Base-by-base conservation (phyloP, 2,113 vertebrate genomes). In the Pimephales promelas region DNA sequence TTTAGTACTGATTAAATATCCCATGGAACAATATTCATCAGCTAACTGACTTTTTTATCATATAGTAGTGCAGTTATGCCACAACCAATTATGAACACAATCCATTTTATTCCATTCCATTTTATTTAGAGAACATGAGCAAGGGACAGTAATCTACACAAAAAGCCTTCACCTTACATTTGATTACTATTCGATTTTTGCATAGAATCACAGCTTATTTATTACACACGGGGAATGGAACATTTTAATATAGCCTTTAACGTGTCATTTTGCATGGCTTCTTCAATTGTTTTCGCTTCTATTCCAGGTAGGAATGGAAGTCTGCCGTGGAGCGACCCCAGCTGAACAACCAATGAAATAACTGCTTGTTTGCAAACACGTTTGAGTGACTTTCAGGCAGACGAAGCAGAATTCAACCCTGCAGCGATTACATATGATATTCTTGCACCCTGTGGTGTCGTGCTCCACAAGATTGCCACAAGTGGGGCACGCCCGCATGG, bases 391-490 rank as follows among this genome's bases (percentile, higher is more conserved):
- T 83, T 94, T 93, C 84, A 95, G 88, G 22, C 94, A 95, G 78
- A 92, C 88, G 11, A 95, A 95, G 88, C 94, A 94, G 88, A 95
- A 95, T 91, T 94, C 93, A 2, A 90, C 26, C 79, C 88, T 87
- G 57, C 94, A 95, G 72, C 93, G 91, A 20, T 86, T 86, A 64
- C 94, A 95, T 80, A 89, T 86, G 87, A 95, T 79, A 86, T 94
- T 94, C 87, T 95, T 95, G 57, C 93, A 94, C 68, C 93, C 93
- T 0, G 81, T 90, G 47, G 74, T 76, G 83, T 94, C 90, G 40
- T 95, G 94, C 86, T 94, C 91, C 83, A 91, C 88, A 26, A 47
- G 87, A 20, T 85, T 62, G 18, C 93, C 93, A 14, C 94, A 95
- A 28, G 93, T 95, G 66, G 93, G 93, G 59, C 93, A 94, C 84